These are phyloP conservation scores for Enteromius treurensis DNA, from an alignment of 2,797 vertebrate genomes.

Conservation along the genomic window DNA sequence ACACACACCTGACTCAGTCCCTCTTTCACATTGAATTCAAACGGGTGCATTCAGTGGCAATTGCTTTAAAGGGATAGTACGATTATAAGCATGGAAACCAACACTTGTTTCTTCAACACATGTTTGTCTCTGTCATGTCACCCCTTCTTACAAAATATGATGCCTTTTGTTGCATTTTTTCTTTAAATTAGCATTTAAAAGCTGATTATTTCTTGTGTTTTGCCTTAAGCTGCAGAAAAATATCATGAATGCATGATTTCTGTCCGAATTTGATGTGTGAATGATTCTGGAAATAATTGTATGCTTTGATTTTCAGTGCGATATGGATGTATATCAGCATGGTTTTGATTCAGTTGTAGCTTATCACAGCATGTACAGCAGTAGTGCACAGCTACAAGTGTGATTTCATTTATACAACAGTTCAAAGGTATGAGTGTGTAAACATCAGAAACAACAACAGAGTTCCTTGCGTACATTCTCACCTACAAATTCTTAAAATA, in stretches of 20 bases:
- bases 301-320: not conserved
- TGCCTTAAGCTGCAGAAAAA: not conserved
- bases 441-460: too few relatives aligned
- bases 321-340: not conserved
- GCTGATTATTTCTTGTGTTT: not conserved
- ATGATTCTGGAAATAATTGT: not conserved
- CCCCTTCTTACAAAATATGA: too few relatives aligned
- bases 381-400: not conserved
- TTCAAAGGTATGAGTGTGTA: too few relatives aligned
- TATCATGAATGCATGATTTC: not conserved
- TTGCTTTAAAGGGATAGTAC: slow-evolving; percentile 9
- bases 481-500: too few relatives aligned
- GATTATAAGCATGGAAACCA: not conserved
- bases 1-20: slow-evolving; percentile 7
- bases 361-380: not conserved
- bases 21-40: not conserved
- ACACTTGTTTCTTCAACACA: not conserved
- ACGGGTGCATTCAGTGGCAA: not conserved
- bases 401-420: not conserved
- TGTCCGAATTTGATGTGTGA: not conserved
- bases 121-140: not conserved
- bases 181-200: not conserved
- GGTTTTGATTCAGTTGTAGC: too few relatives aligned
- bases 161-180: not conserved
- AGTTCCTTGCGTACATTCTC: too few relatives aligned